Evolutionary conservation across 2,113 vertebrate species (phyloP), one percentile per base, ranked within the genome.

Genomic region (Pycnonotus jocosus): DNA sequence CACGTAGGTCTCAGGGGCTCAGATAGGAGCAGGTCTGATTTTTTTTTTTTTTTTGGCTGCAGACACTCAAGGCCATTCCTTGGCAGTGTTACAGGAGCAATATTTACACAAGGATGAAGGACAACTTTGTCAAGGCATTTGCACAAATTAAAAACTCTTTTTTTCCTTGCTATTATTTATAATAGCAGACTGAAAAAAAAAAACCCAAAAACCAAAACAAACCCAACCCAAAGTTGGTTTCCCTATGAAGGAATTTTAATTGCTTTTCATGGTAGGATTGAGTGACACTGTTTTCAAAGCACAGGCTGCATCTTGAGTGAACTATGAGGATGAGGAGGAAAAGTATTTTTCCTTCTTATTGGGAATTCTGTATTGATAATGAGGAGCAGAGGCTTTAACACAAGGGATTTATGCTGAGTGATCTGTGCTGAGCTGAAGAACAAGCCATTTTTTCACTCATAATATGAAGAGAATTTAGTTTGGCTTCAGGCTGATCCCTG

Each of bases 101-200:
- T 97, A 95, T 96, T 96, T 96, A 91, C 19, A 69, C 74, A 92
- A 81, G 54, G 85, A 77, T 78, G 81, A 92, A 95, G 74, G 51
- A 37, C 73, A 76, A 25, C 87, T 77, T 94, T 80, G 79, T 96
- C 71, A 70, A 86, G 92, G 87, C 58, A 16, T 80, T 94, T 89
- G 62, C 86, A 90, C 84, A 91, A 93, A 95, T 95, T 81, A 92
- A 87, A 92, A 94, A 66, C 84, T 45, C 80, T 82, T 65, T 7
- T 92, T 95, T 89, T 47, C 62, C 62, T 92, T 38, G 76, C 69
- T 91, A 80, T 95, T 95, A 96, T 94, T 90, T 90, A 90, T 91
- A 85, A 85, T 62, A 87, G 50, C 48, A 27, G 33, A 12, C 54
- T 76, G 72, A 10, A 57, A 62, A 60, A 50, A 58, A 54, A 57